These are phyloP conservation scores for Australoheros scitulus DNA, from an alignment of 2,113 vertebrate species.

Conservation along the genomic window DNA sequence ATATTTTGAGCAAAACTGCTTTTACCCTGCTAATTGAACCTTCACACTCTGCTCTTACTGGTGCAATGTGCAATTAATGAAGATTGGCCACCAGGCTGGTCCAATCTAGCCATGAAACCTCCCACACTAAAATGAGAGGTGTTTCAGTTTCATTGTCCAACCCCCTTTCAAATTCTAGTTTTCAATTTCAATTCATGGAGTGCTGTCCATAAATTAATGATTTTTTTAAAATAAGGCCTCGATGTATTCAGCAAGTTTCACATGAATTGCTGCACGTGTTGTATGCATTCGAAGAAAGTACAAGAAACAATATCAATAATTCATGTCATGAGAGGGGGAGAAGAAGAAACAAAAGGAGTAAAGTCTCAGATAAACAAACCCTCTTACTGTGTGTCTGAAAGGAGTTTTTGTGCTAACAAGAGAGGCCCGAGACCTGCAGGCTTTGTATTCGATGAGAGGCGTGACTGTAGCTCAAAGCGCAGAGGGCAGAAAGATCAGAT, in stretches of 20 bases:
- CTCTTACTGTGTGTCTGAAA: conserved; percentile 15
- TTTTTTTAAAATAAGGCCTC: not conserved
- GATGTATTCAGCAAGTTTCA: not conserved
- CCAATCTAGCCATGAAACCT: too few relatives aligned
- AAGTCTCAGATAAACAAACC: conserved; percentile 55
- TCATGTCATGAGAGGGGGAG: conserved; percentile 20
- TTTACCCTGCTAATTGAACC: too few relatives aligned
- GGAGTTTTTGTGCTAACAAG: conserved; percentile 43
- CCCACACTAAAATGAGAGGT: too few relatives aligned
- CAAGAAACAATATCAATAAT: conserved; percentile 54
- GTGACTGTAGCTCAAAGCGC: conserved; percentile 20
- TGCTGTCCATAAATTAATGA: conserved; percentile 4
- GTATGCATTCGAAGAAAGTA: conserved; percentile 19
- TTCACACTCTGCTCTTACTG: too few relatives aligned
- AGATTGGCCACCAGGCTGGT: too few relatives aligned
- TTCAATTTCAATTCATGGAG: not conserved
- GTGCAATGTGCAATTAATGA: too few relatives aligned
- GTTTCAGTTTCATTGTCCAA: too few relatives aligned
- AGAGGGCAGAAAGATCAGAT: conserved; percentile 40
- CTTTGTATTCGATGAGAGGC: conserved; percentile 38
- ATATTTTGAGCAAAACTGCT: too few relatives aligned
- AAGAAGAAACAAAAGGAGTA: conserved; percentile 11
- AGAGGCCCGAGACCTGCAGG: conserved; percentile 33
- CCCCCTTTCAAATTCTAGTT: not conserved
- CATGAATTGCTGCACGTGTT: not conserved